Base-by-base conservation (phyloP, 2,888 invertebrate species). In the Lepidochrysops patricia region DNA sequence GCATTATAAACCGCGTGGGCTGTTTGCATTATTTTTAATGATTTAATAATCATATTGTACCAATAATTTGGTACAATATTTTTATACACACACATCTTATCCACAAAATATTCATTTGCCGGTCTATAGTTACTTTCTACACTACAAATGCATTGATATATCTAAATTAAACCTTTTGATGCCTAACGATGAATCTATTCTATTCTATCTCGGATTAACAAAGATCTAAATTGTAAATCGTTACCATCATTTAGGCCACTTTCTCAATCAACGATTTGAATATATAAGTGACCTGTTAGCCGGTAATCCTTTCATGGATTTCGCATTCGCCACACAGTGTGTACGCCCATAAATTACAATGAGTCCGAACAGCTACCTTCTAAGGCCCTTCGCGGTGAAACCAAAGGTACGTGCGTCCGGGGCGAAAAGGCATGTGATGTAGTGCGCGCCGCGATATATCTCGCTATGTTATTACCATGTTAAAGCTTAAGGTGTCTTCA, bases 291-390 rank as follows among this genome's bases (percentile, higher is more conserved):
- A 66, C 64, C 66, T 61, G 62, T 61, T 59, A 63, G 76, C 82
- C 82, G 82, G 73, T 74, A 70, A 77, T 72, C 80, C 83, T 83
- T 83, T 83, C 74, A 84, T 82, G 77, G 70, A 72, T 72, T 84
- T 84, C 79, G 72, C 80, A 86, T 85, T 82, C 84, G 72, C 67
- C 68, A 68, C 73, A 67, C 63, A 64, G 66, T 63, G 72, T 68
- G 75, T 78, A 81, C 84, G 80, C 75, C 80, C 77, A 85, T 84
- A 84, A 82, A 82, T 86, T 83, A 83, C 84, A 82, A 85, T 84
- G 84, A 83, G 80, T 72, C 72, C 65, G 68, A 70, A 67, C 67
- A 68, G 64, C 68, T 66, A 58, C 60, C 67, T 61, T 60, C 66
- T 69, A 71, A 63, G 69, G 71, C 66, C 69, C 69, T 70, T 68